phyloP scores from a whole-genome alignment of 2,797 vertebrate species.

The Mus caroli region DNA sequence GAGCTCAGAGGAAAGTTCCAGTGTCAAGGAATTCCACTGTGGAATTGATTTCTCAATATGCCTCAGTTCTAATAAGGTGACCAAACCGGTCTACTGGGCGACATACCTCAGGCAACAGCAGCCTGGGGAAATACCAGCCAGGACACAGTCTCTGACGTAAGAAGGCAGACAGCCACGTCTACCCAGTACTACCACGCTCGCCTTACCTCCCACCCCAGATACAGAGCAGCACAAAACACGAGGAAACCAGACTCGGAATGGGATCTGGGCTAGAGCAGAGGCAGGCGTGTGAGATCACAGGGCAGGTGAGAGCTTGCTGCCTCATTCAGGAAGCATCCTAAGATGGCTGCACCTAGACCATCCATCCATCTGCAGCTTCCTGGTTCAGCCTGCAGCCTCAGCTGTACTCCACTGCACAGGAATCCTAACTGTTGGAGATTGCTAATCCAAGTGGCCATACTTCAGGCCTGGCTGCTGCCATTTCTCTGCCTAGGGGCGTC shows the following conservation, averaged over 20 bases:
- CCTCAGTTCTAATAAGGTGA: slow-evolving; percentile 2
- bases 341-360: not conserved
- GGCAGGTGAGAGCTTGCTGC: not conserved
- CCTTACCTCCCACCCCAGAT: not conserved
- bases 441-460: not conserved
- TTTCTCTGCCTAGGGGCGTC: not conserved
- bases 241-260: not conserved
- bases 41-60: not conserved
- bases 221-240: not conserved
- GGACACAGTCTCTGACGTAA: not conserved
- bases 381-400: not conserved
- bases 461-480: slow-evolving; percentile 5
- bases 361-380: not conserved
- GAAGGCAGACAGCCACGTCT: not conserved
- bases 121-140: not conserved
- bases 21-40: not conserved
- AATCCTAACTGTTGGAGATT: not conserved
- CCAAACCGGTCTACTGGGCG: slow-evolving; percentile 43
- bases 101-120: not conserved
- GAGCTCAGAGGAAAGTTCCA: not conserved
- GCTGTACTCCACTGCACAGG: not conserved
- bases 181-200: no score
- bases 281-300: rapidly evolving
- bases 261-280: not conserved
- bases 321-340: not conserved